Conservation (phyloP, 2,113 vertebrate genomes). For the Paradoxurus hermaphroditus region DNA sequence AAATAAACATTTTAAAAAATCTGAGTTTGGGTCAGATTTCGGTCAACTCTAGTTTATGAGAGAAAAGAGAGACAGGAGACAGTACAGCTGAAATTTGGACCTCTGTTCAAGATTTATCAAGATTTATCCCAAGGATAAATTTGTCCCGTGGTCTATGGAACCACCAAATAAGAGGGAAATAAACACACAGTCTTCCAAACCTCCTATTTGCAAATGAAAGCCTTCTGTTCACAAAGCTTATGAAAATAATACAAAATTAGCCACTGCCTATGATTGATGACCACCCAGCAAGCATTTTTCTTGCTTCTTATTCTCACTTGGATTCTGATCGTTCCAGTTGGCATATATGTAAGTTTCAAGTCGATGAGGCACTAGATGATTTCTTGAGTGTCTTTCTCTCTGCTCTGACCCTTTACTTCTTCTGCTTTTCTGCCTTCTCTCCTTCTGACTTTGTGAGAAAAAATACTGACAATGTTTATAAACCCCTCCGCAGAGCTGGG, state of each 20-base stretch:
- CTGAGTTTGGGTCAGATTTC: no score
- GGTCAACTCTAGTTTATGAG: background rate
- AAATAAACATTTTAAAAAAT: no score
- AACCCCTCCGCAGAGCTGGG: background rate
- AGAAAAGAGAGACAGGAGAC: background rate
- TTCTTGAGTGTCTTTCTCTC: background rate
- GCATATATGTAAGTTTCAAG: background rate
- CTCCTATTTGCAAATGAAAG: background rate
- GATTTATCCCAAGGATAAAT: background rate
- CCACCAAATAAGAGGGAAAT: background rate
- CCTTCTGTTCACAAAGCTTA: background rate
- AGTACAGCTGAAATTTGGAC: background rate
- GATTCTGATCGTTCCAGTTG: background rate
- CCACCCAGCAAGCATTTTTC: background rate
- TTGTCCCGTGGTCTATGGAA: background rate
- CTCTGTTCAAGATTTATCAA: background rate
- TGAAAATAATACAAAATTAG: background rate
- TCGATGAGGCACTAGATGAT: background rate
- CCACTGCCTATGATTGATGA: background rate
- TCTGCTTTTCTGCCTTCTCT: background rate
- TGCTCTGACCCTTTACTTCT: background rate
- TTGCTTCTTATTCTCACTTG: background rate
- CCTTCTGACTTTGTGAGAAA: background rate
- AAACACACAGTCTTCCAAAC: background rate
- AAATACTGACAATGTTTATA: background rate